phyloP scores from a whole-genome alignment of 2,113 vertebrate genomes.

The Chloropsis cyanopogon region DNA sequence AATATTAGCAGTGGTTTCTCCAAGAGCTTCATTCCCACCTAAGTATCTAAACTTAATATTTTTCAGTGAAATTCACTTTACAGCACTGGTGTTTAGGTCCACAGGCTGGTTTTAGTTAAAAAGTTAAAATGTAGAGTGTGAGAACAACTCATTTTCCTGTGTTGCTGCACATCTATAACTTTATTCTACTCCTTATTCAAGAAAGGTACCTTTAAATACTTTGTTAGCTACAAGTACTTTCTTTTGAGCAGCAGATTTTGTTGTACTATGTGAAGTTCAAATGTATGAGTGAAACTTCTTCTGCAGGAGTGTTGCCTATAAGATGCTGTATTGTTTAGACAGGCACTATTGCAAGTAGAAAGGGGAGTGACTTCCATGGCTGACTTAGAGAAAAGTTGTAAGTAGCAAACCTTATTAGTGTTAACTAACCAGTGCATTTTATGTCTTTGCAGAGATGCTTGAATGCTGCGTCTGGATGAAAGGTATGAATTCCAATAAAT shows the following conservation, averaged over 20 bases:
- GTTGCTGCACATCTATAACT: background rate
- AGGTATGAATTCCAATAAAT: background rate
- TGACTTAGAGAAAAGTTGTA: background rate
- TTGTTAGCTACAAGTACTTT: background rate
- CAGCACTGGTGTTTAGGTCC: background rate
- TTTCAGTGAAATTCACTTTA: background rate
- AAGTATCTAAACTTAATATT: background rate
- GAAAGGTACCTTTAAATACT: background rate
- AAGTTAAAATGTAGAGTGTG: background rate
- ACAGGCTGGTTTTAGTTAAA: background rate
- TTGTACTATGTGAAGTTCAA: background rate
- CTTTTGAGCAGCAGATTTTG: background rate
- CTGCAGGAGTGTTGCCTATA: background rate
- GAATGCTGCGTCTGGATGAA: background rate
- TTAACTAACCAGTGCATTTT: background rate
- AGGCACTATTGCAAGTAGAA: background rate
- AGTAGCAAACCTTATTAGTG: background rate
- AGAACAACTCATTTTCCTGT: background rate
- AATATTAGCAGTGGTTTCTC: background rate
- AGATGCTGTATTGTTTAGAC: background rate
- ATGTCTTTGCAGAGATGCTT: background rate
- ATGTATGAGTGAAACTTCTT: background rate
- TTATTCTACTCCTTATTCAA: background rate
- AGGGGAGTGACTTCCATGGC: background rate
- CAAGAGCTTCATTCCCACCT: background rate